phyloP scores from a whole-genome alignment of 2,797 vertebrate genomes.

The Echeneis naucrates region DNA sequence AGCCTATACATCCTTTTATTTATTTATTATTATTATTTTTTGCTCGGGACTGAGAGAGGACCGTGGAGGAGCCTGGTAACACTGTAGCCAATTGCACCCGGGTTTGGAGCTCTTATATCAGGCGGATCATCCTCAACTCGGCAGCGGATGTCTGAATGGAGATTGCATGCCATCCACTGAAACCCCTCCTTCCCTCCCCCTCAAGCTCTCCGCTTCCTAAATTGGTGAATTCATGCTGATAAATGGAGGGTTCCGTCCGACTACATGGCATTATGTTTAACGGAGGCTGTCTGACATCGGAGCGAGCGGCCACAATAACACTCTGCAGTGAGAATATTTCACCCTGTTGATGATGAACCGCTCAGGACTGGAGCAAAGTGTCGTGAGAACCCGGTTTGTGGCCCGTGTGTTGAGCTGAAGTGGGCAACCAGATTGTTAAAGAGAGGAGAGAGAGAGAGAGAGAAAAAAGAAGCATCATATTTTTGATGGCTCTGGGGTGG shows the following conservation, averaged over 20 bases:
- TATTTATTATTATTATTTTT: too few relatives aligned
- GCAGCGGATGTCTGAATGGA: constrained; percentile 79
- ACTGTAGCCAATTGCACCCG: constrained; percentile 63
- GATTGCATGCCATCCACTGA: constrained; percentile 60
- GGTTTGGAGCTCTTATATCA: constrained; percentile 64
- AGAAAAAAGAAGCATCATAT: constrained; percentile 38
- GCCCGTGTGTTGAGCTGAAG: constrained; percentile 79
- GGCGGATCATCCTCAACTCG: constrained; percentile 75
- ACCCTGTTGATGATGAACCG: constrained; percentile 86
- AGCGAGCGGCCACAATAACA: constrained; percentile 70
- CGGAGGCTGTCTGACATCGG: constrained; percentile 78
- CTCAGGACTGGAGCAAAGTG: constrained; percentile 80
- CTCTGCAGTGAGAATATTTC: constrained; percentile 82
- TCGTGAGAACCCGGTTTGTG: constrained; percentile 79
- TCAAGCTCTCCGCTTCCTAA: constrained; percentile 58
- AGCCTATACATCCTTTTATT: constrained; percentile 72
- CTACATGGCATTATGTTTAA: constrained; percentile 72
- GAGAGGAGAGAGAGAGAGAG: constrained; percentile 1
- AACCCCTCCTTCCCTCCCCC: constrained; percentile 9
- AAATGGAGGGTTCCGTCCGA: constrained; percentile 79
- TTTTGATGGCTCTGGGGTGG: constrained; percentile 78
- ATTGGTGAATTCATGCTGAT: constrained; percentile 62
- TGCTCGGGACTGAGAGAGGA: constrained; percentile 61
- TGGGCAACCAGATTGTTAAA: constrained; percentile 71
- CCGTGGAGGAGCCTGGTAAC: constrained; percentile 78